Evolutionary conservation across 2,888 invertebrate genomes (phyloP).

Genomic region (Steinernema hermaphroditum): DNA sequence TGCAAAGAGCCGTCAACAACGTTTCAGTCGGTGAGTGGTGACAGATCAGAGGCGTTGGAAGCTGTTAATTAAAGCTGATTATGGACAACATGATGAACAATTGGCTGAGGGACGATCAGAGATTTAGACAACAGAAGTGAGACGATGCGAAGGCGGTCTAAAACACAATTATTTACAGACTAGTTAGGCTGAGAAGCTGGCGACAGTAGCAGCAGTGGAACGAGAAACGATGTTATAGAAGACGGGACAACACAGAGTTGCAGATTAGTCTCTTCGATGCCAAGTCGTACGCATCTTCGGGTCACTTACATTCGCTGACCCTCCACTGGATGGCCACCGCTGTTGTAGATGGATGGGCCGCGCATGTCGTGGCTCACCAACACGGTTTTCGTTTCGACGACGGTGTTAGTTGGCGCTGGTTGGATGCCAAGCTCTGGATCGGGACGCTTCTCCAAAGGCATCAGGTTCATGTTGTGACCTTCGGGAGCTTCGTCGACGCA

Average conservation of each 20-base stretch:
- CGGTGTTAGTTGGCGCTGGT: neutral
- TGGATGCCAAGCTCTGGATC: neutral
- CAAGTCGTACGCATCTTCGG: slow-evolving; percentile 5
- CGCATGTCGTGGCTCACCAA: neutral
- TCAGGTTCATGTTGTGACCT: slow-evolving; percentile 18
- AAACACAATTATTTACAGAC: slow-evolving; percentile 16
- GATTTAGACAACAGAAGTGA: slow-evolving; percentile 10
- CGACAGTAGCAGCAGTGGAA: too few species aligned
- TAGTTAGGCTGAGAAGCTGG: neutral
- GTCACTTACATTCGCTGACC: slow-evolving; percentile 23
- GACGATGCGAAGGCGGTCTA: slow-evolving; percentile 21
- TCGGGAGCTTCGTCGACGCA: slow-evolving; percentile 38
- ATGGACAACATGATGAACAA: neutral
- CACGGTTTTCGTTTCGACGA: slow-evolving; percentile 3
- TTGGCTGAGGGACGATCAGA: neutral
- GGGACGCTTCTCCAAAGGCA: slow-evolving; percentile 14
- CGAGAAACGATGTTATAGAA: too few species aligned
- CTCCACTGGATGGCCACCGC: neutral
- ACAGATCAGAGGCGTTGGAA: neutral
- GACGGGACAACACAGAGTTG: too few species aligned
- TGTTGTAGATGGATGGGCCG: slow-evolving; percentile 7
- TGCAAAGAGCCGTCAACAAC: neutral
- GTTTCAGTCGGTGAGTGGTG: neutral
- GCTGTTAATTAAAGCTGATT: slow-evolving; percentile 20
- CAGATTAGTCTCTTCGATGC: too few species aligned